phyloP scores from a whole-genome alignment of 1,140 invertebrate genomes.

The Drosophila melanogaster region DNA sequence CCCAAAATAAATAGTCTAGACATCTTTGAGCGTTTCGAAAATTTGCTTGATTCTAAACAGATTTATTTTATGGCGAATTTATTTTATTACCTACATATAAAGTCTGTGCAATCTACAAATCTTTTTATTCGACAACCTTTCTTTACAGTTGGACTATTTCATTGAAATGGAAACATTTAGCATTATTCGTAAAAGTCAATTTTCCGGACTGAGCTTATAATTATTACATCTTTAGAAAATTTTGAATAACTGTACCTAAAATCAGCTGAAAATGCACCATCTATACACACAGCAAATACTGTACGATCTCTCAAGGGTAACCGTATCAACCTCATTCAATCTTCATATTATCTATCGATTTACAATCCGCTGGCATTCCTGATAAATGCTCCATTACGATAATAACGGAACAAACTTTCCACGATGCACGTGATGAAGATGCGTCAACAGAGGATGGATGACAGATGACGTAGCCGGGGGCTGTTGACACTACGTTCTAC shows the following conservation, averaged over 20 bases:
- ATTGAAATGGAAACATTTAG: too few relatives aligned
- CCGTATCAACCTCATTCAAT: constrained; percentile 14
- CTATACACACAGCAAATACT: background rate
- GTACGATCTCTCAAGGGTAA: constrained; percentile 19
- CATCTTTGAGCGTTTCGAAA: constrained; percentile 22
- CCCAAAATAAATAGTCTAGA: constrained; percentile 44
- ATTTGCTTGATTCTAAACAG: constrained; percentile 20
- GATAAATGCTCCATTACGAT: constrained; percentile 47
- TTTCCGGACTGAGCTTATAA: too few relatives aligned
- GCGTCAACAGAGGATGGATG: constrained; percentile 44
- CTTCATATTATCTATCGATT: background rate
- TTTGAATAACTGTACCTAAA: too few relatives aligned
- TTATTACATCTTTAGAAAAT: too few relatives aligned
- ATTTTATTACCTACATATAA: constrained; percentile 33
- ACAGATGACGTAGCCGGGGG: constrained; percentile 39
- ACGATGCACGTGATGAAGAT: constrained; percentile 48
- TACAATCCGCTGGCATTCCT: constrained; percentile 58
- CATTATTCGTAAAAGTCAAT: too few relatives aligned
- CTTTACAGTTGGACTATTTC: too few relatives aligned
- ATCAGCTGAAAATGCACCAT: too few relatives aligned
- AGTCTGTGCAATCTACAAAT: constrained; percentile 7
- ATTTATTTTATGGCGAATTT: constrained; percentile 42
- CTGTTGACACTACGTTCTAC: constrained; percentile 26
- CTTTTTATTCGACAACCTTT: too few relatives aligned
- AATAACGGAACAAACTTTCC: constrained; percentile 66